A percentile compares a stretch with the other conserved stretches of the same genome.
phyloP scores from a whole-genome alignment of 1,140 invertebrate genomes.

The Papilio polyxenes region DNA sequence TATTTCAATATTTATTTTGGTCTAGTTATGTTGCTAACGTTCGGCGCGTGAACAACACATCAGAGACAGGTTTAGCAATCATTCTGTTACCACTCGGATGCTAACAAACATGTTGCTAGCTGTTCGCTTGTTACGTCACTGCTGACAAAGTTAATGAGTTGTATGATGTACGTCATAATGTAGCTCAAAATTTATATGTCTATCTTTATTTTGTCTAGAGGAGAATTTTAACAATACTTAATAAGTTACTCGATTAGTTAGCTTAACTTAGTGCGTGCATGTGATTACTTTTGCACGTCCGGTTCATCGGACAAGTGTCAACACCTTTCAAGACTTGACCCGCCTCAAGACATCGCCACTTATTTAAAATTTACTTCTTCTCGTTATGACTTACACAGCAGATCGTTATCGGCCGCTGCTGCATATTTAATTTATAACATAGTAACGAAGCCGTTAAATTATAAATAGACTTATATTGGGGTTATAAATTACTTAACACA shows the following conservation, averaged over 20 bases:
- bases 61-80: background rate
- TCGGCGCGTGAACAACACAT: background rate
- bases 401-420: background rate
- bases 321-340: background rate
- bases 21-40: background rate
- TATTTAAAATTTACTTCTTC: background rate
- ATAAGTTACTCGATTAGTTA: background rate
- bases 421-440: constrained; percentile 14
- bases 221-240: background rate
- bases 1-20: background rate
- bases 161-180: background rate
- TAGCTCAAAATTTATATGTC: too few species aligned
- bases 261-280: too few species aligned
- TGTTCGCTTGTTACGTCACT: background rate
- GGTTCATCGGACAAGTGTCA: background rate
- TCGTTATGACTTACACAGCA: background rate
- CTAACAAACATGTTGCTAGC: background rate
- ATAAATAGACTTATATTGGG: constrained; percentile 17
- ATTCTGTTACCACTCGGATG: background rate
- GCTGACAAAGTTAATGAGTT: background rate
- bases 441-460: constrained; percentile 1
- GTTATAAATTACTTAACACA: constrained; percentile 7
- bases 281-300: background rate
- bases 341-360: background rate
- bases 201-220: background rate